Evolutionary conservation across 2,888 invertebrate species (phyloP), one percentile per base, ranked within the genome.

Genomic region (Alloscopus bannaensis): DNA sequence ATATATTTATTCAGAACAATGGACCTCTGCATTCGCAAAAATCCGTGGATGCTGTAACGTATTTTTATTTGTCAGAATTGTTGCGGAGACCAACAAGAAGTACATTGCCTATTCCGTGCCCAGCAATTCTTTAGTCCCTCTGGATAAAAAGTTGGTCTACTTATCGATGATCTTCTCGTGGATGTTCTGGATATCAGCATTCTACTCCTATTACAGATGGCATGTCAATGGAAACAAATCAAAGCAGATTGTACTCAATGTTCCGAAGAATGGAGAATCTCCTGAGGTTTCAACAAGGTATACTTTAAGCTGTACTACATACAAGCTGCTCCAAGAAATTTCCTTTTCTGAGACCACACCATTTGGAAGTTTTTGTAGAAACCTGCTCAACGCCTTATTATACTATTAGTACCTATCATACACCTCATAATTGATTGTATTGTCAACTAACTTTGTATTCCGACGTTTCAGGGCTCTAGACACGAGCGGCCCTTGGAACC

Each of bases 131-230:
- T 50, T 72, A 1, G 42, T 68, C 13, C 84, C 84, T 3, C 42
- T 86, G 79, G 84, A 86, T 40, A 85, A 84, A 76, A 81, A 78
- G 8, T 11, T 81, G 1, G 76, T 85, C 3, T 82, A 82, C 69
- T 31, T 84, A 3, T 80, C 80, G 3, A 79, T 86, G 77, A 79
- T 80, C 4, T 79, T 83, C 24, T 81, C 82, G 1, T 84, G 85
- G 84, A 71, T 84, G 52, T 84, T 86, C 40, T 85, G 85, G 83
- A 29, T 82, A 40, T 69, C 82, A 24, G 77, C 82, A 8, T 81
- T 83, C 60, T 64, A 71, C n/a, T 69, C 79, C 2, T 85, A 84
- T 26, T 81, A 81, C 70, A 73, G 79, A n/a, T 84, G 73, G 69
- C 57, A 60, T 22, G 42, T 55, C 2, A 65, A 59, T n/a, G 80